Base-by-base conservation (phyloP, 2,797 vertebrate species). In the Sarcoramphus papa region DNA sequence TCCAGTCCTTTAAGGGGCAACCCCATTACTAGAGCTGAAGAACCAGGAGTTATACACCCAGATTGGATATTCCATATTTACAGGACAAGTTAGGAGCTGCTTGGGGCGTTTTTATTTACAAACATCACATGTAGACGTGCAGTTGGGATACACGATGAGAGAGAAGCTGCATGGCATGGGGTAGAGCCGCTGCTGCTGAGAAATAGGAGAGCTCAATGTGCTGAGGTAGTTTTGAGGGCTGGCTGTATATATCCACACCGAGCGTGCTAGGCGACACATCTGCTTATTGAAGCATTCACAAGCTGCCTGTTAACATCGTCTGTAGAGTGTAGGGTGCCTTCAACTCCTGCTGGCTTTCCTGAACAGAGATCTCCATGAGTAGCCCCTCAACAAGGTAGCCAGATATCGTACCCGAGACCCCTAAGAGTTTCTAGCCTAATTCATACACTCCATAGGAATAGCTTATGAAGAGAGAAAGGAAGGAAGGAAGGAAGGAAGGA, bases 101-200 rank as follows among this genome's bases (percentile, higher is more conserved):
- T 68, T 33, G 31, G 33, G 20, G 43, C 0, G 40, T 63, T 93
- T 90, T 56, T 67, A 60, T 85, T 76, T 85, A 35, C 35, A 56
- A 53, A 31, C 14, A 21, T 45, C 21, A 9, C 35, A 14, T 1
- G 14, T 4, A 68, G 40, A 9, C 1, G 2, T 59, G 40, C 14
- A 35, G 7, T 40, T n/a, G 22, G 25, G 25, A n/a, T 33, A 14
- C 4, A 22, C 1, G 2, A 48, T 35, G 45, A 45, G 31, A 45
- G 14, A 69, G 17, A 77, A 77, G 3, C 1, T 1, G 6, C 0
- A 5, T 33, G 8, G 41, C 28, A 16, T 21, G 40, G 9, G 16
- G 3, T 24, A 45, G 27, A 59, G 57, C 9, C 69, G 63, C 63
- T 84, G 53, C 30, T 75, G 45, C 17, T 63, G 28, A 35, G 63